Conservation (phyloP, 2,888 invertebrate species). For the Drosophila histrio region DNA sequence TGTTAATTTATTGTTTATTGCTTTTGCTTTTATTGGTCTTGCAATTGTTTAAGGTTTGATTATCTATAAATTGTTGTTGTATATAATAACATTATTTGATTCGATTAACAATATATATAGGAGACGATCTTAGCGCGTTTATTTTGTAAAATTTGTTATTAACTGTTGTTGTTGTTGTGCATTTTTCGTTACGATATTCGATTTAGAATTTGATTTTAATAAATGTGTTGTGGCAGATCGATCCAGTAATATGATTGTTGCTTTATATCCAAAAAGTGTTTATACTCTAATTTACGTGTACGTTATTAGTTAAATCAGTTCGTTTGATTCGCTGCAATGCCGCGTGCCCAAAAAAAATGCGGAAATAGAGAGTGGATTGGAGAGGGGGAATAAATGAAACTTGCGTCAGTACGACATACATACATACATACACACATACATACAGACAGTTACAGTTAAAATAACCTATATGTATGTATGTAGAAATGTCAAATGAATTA, state of each 20-base stretch:
- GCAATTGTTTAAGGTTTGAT: slow-evolving; percentile 10
- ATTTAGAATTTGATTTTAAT: slow-evolving; percentile 18
- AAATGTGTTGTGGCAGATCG: not conserved
- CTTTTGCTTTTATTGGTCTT: slow-evolving; percentile 42
- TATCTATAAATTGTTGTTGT: not conserved
- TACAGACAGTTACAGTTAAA: slow-evolving; percentile 14
- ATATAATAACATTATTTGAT: slow-evolving; percentile 11
- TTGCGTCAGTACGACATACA: slow-evolving; percentile 39
- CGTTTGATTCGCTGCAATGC: slow-evolving; percentile 72
- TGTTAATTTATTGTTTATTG: slow-evolving; percentile 22
- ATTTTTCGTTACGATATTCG: slow-evolving; percentile 12
- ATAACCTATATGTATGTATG: slow-evolving; percentile 12
- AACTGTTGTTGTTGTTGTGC: not conserved
- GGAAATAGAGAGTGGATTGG: slow-evolving; percentile 26
- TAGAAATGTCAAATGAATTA: slow-evolving; percentile 3
- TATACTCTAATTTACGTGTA: slow-evolving; percentile 46
- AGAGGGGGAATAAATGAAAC: slow-evolving; percentile 50
- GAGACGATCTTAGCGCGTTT: slow-evolving; percentile 25
- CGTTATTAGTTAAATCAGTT: slow-evolving; percentile 55
- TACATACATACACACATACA: slow-evolving; percentile 7
- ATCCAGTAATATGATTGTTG: slow-evolving; percentile 25
- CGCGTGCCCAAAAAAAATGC: slow-evolving; percentile 59
- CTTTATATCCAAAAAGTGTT: slow-evolving; percentile 40
- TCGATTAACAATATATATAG: slow-evolving; percentile 3
- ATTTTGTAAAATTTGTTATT: not conserved